Percentiles rank a stretch among this genome's conserved stretches.
These are phyloP conservation scores for Anthoscopus minutus DNA, from an alignment of 2,113 vertebrate species.

Conservation along the genomic window DNA sequence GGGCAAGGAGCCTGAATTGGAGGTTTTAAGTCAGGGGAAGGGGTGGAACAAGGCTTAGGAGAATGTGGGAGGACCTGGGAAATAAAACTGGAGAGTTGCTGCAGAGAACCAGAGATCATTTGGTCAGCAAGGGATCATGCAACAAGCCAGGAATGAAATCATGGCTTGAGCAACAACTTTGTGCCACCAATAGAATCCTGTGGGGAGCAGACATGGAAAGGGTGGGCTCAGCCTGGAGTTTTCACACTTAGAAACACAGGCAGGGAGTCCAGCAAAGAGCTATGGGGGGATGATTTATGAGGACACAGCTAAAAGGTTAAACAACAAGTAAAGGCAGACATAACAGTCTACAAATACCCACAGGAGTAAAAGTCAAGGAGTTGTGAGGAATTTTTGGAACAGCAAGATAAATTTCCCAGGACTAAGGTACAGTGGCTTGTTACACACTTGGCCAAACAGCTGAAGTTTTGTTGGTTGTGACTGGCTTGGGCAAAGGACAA, in stretches of 20 bases:
- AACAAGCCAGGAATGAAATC: not conserved
- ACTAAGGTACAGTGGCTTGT: not conserved
- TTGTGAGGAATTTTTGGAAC: not conserved
- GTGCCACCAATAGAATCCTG: not conserved
- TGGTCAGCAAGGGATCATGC: not conserved
- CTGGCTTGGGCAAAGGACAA: not conserved
- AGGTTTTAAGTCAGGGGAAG: not conserved
- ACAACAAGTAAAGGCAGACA: slow-evolving; percentile 34
- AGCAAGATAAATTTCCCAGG: not conserved
- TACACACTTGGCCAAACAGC: not conserved
- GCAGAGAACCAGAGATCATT: not conserved
- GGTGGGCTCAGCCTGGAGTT: not conserved
- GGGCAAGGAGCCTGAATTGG: not conserved
- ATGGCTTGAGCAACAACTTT: not conserved
- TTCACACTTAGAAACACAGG: not conserved
- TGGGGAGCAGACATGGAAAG: not conserved
- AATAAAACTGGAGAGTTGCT: not conserved
- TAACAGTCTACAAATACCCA: slow-evolving; percentile 36
- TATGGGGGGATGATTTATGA: slow-evolving; percentile 23
- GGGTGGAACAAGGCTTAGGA: not conserved
- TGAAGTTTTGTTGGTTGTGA: not conserved
- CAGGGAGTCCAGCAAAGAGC: not conserved
- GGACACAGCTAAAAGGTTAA: slow-evolving; percentile 7
- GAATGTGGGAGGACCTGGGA: not conserved
- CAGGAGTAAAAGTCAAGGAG: not conserved